A percentile compares a stretch with the other conserved stretches of the same genome.
These are phyloP conservation scores for Neogobius melanostomus DNA, from an alignment of 2,113 vertebrate genomes.

Conservation along the genomic window DNA sequence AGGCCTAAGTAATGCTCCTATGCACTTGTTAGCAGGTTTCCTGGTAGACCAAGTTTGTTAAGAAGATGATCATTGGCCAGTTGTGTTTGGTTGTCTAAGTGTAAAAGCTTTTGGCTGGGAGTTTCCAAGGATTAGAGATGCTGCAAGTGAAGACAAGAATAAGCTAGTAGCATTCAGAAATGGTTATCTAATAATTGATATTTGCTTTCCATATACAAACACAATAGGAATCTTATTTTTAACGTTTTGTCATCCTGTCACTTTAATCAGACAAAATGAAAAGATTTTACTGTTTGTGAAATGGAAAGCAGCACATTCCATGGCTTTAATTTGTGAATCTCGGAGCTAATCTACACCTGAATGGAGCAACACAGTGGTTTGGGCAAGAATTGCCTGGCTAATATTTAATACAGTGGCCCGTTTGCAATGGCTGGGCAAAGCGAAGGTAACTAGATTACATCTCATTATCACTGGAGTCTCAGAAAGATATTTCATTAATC, in stretches of 20 bases:
- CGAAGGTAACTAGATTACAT: constrained; percentile 70
- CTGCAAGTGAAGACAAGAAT: constrained; percentile 51
- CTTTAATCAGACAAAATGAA: constrained; percentile 43
- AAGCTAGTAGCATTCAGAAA: constrained; percentile 53
- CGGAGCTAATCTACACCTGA: constrained; percentile 60
- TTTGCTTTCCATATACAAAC: constrained; percentile 38
- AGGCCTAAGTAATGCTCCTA: constrained; percentile 79
- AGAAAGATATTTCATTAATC: constrained; percentile 67
- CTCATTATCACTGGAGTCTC: constrained; percentile 65
- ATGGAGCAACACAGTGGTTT: constrained; percentile 66
- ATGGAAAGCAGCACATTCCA: constrained; percentile 65
- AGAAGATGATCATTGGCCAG: constrained; percentile 55
- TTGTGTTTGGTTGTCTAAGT: constrained; percentile 61
- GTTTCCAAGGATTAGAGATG: constrained; percentile 49
- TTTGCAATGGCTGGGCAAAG: constrained; percentile 64
- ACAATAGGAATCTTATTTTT: constrained; percentile 33
- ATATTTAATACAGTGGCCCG: constrained; percentile 73
- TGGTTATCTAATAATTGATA: constrained; percentile 35
- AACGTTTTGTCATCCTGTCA: constrained; percentile 25
- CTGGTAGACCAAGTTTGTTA: constrained; percentile 69
- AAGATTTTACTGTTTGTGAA: constrained; percentile 35
- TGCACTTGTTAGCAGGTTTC: constrained; percentile 80
- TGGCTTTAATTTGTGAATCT: constrained; percentile 61
- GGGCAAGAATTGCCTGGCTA: constrained; percentile 67
- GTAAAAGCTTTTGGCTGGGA: constrained; percentile 67